Evolutionary conservation across 1,140 invertebrate species (phyloP).

Genomic region (Neotoxoptera formosana): DNA sequence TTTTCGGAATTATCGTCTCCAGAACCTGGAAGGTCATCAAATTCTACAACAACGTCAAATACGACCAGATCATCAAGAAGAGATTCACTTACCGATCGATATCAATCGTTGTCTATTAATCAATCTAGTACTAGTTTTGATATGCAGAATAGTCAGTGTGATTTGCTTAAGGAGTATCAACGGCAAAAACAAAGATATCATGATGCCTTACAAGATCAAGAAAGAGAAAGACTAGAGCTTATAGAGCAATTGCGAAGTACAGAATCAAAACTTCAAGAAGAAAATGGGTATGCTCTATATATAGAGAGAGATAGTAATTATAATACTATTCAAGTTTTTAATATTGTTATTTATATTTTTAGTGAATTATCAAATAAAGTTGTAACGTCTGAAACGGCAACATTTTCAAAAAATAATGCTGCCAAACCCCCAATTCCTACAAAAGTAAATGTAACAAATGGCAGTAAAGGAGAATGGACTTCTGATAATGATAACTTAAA

Average conservation of each 20-base stretch:
- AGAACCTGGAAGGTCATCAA: conserved; percentile 61
- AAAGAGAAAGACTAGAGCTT: conserved; percentile 67
- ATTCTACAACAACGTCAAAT: conserved; percentile 64
- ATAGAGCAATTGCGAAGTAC: conserved; percentile 67
- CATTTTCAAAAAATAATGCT: conserved; percentile 19
- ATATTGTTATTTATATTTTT: background rate
- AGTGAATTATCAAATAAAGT: conserved; percentile 25
- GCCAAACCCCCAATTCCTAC: conserved; percentile 32
- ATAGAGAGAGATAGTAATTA: background rate
- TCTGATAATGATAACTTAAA: conserved; percentile 17
- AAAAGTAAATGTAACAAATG: conserved; percentile 45
- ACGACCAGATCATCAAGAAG: conserved; percentile 68
- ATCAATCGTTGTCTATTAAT: conserved; percentile 61
- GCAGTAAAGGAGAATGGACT: background rate
- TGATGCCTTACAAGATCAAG: conserved; percentile 71
- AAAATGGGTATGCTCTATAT: conserved; percentile 64
- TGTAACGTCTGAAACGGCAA: background rate
- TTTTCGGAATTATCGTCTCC: conserved; percentile 51
- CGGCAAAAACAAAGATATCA: conserved; percentile 74
- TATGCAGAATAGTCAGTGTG: conserved; percentile 64
- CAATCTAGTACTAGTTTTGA: conserved; percentile 43
- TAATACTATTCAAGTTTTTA: background rate
- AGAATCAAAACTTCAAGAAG: conserved; percentile 66
- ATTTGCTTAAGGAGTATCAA: conserved; percentile 77
- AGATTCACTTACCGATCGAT: conserved; percentile 68